Conservation (phyloP, 2,888 invertebrate species). For the Epinotia bilunana region DNA sequence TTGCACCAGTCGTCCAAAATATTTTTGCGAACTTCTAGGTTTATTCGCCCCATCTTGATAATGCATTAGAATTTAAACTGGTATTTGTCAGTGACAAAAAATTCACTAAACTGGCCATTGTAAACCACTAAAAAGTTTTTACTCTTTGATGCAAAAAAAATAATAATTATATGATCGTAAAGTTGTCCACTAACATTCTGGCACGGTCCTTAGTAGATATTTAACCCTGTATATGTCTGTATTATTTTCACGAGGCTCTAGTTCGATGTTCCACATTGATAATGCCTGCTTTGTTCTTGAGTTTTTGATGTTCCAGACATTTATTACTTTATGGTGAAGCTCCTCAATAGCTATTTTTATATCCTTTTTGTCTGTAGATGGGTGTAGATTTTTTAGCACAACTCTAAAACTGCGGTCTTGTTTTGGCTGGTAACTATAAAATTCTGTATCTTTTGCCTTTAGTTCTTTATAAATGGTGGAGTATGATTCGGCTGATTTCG, state of each 20-base stretch:
- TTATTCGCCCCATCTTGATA: no score
- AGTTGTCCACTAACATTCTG: no score
- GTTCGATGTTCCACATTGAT: background rate
- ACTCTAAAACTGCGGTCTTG: background rate
- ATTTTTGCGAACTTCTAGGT: background rate
- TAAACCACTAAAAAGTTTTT: no score
- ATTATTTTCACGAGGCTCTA: background rate
- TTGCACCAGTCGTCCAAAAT: slow-evolving; percentile 9
- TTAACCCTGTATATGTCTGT: background rate
- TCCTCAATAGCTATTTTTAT: background rate
- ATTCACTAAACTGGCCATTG: no score
- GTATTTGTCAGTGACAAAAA: no score
- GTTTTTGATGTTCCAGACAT: background rate
- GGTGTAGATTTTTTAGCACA: background rate
- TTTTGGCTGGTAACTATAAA: slow-evolving; percentile 2
- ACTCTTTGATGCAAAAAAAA: no score
- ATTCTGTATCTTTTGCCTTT: background rate
- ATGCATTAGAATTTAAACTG: no score
- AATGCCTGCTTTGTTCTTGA: background rate
- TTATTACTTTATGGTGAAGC: background rate
- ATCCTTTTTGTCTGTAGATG: background rate
- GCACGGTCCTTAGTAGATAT: background rate
- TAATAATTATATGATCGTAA: no score
- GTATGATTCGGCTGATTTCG: background rate
- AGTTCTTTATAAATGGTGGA: background rate